Percentiles rank a stretch among this genome's conserved stretches.
Conservation (phyloP, 2,113 vertebrate genomes). For the Pogona vitticeps region DNA sequence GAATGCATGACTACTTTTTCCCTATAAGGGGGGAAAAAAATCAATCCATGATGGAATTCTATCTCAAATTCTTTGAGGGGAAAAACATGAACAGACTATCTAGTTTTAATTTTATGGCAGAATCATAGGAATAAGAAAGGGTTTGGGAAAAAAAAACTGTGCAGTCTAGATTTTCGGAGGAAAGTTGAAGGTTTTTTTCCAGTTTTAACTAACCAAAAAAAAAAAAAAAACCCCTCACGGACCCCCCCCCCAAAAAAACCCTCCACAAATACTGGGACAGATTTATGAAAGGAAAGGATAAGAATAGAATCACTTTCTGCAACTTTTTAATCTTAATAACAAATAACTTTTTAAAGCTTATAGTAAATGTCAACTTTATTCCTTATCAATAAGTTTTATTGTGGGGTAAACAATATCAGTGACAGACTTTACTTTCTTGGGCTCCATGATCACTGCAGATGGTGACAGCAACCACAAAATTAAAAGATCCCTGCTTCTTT, state of each 20-base stretch:
- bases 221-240: neutral
- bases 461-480: no score
- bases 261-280: neutral
- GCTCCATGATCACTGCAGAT: no score
- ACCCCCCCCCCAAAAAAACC: no score
- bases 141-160: neutral
- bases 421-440: no score
- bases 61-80: slow-evolving; percentile 24
- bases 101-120: slow-evolving; percentile 21
- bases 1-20: slow-evolving; percentile 21
- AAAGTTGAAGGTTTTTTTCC: neutral
- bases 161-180: neutral
- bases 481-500: no score
- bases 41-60: slow-evolving; percentile 2
- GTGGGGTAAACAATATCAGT: no score
- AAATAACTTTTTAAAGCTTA: neutral
- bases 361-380: neutral
- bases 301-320: no score
- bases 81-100: slow-evolving; percentile 15
- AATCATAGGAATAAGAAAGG: neutral
- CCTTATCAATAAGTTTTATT: no score
- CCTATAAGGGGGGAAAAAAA: no score
- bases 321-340: slow-evolving; percentile 4
- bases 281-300: neutral
- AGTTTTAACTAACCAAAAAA: no score